These are phyloP conservation scores for Agraylea sexmaculata DNA, from an alignment of 1,140 invertebrate species.

Conservation along the genomic window DNA sequence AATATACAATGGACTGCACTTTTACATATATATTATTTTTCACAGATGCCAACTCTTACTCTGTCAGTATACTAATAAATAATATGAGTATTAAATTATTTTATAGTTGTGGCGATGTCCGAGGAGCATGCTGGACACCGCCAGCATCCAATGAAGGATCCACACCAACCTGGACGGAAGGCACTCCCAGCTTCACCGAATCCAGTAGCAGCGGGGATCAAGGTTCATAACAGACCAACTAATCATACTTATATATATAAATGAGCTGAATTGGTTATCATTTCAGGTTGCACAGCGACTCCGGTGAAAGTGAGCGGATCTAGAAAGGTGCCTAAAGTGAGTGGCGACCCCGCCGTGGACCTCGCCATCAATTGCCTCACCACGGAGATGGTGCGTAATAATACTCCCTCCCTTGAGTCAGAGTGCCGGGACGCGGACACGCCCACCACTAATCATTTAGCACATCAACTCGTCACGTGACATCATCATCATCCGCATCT, in stretches of 20 bases:
- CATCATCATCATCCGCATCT: too few species aligned
- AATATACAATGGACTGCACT: background rate
- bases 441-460: too few species aligned
- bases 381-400: slow-evolving; percentile 67
- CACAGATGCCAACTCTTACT: background rate
- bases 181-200: slow-evolving; percentile 92
- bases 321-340: slow-evolving; percentile 48
- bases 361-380: slow-evolving; percentile 64
- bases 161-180: slow-evolving; percentile 96
- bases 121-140: slow-evolving; percentile 60
- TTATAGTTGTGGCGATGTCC: slow-evolving; percentile 19
- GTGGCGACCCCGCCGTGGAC: slow-evolving; percentile 44
- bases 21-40: background rate
- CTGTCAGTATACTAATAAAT: background rate
- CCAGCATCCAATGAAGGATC: slow-evolving; percentile 81
- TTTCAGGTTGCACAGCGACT: slow-evolving; percentile 46
- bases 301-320: slow-evolving; percentile 58
- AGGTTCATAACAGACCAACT: slow-evolving; percentile 37
- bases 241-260: background rate
- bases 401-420: too few species aligned
- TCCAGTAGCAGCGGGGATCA: slow-evolving; percentile 87
- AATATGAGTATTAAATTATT: slow-evolving; percentile 1
- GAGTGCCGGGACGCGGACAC: too few species aligned
- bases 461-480: too few species aligned
- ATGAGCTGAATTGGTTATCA: too few species aligned